phyloP scores from a whole-genome alignment of 2,797 vertebrate species.

The Sciaenops ocellatus region DNA sequence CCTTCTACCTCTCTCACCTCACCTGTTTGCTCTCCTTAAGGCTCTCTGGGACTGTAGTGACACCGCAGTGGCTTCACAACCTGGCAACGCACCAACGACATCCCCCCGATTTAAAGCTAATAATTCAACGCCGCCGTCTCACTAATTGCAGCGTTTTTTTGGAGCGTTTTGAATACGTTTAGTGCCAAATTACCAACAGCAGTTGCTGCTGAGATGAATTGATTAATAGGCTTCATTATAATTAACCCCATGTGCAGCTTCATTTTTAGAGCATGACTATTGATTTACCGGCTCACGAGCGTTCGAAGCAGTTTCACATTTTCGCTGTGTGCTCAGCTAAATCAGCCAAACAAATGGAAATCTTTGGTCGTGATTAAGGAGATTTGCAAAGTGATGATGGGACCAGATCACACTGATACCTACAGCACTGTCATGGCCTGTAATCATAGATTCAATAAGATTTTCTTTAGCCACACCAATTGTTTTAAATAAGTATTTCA shows the following conservation, averaged over 20 bases:
- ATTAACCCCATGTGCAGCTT: conserved; percentile 72
- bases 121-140: conserved; percentile 30
- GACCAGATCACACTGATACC: neutral
- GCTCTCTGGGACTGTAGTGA: conserved; percentile 25
- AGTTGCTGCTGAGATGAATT: conserved; percentile 57
- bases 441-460: neutral
- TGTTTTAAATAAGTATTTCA: neutral
- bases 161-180: conserved; percentile 58
- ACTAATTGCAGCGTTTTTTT: conserved; percentile 63
- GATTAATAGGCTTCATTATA: conserved; percentile 70
- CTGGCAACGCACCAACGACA: conserved; percentile 52
- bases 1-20: conserved; percentile 35
- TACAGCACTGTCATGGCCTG: neutral
- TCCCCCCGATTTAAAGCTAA: conserved; percentile 54
- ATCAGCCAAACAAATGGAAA: conserved; percentile 31
- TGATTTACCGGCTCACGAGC: conserved; percentile 48
- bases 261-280: conserved; percentile 62
- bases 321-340: conserved; percentile 19
- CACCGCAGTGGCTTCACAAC: conserved; percentile 24
- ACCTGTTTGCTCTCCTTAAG: conserved; percentile 26
- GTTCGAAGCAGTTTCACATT: conserved; percentile 40
- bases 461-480: neutral
- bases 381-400: conserved; percentile 7
- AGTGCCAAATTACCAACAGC: conserved; percentile 64
- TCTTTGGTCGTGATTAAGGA: neutral